Percentiles rank a stretch among this genome's conserved stretches.
phyloP scores from a whole-genome alignment of 2,113 vertebrate species.

The Psittacus erithacus region DNA sequence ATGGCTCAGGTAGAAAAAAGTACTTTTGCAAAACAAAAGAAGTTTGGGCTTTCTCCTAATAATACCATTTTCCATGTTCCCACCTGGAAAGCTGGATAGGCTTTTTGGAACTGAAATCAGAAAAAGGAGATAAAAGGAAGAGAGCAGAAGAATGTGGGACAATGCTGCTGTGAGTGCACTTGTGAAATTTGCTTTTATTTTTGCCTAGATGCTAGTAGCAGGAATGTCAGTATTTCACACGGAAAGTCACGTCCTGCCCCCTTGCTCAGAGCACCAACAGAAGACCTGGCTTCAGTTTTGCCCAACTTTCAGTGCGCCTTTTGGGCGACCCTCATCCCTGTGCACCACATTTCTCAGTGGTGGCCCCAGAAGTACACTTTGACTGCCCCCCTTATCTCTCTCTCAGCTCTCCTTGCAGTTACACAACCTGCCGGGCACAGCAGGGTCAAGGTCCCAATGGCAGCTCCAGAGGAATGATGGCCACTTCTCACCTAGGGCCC shows the following conservation, averaged over 20 bases:
- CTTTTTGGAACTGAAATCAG: background rate
- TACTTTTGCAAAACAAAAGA: background rate
- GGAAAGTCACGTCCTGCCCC: background rate
- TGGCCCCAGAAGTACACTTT: background rate
- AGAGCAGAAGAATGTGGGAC: background rate
- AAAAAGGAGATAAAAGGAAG: background rate
- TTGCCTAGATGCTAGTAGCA: background rate
- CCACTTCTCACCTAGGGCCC: rapidly evolving
- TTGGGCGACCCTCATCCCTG: rapidly evolving
- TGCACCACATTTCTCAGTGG: rapidly evolving
- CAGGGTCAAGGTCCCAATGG: background rate
- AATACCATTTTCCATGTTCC: background rate
- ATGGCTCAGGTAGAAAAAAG: background rate
- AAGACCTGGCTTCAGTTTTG: background rate
- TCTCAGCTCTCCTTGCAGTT: background rate
- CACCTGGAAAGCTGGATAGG: background rate
- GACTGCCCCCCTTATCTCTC: rapidly evolving
- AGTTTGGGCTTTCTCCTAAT: background rate
- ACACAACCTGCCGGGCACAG: too few species aligned
- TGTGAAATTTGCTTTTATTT: background rate
- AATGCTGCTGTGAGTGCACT: background rate
- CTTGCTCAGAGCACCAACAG: background rate
- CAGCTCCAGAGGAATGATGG: background rate
- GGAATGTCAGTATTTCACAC: background rate
- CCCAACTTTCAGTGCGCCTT: rapidly evolving